These are phyloP conservation scores for Eospalax fontanierii DNA, from an alignment of 2,797 vertebrate species.

Conservation along the genomic window DNA sequence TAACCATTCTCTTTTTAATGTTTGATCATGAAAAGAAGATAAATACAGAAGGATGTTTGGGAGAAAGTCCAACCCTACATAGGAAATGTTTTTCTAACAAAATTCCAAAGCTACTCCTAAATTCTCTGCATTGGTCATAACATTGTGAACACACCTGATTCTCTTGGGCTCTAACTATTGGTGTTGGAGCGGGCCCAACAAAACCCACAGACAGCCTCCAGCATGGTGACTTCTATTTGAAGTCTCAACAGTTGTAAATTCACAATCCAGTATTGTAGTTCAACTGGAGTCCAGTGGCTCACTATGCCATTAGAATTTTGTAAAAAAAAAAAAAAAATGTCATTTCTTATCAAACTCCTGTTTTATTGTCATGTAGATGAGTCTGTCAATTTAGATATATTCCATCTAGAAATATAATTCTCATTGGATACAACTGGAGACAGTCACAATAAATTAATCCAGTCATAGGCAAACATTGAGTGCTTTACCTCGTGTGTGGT, in stretches of 20 bases:
- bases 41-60: neutral
- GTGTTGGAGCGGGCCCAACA: constrained; percentile 21
- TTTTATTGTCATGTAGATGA: neutral
- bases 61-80: neutral
- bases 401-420: neutral
- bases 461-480: neutral
- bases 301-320: constrained; percentile 53
- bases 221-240: constrained; percentile 45
- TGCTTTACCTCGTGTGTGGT: neutral
- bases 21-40: neutral
- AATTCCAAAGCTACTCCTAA: constrained; percentile 19
- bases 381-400: neutral
- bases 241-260: constrained; percentile 56
- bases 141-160: neutral
- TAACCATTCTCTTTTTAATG: neutral
- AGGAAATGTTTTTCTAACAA: constrained; percentile 52
- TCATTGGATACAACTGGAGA: neutral
- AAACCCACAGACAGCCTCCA: constrained; percentile 42
- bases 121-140: neutral
- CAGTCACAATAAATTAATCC: neutral
- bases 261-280: constrained; percentile 5
- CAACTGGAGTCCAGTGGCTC: neutral
- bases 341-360: constrained; percentile 4
- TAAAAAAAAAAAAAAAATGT: constrained; percentile 45
- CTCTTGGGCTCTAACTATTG: constrained; percentile 49